Percentiles rank a stretch among this genome's conserved stretches.
Conservation (phyloP, 2,113 vertebrate genomes). For the Mus spicilegus region DNA sequence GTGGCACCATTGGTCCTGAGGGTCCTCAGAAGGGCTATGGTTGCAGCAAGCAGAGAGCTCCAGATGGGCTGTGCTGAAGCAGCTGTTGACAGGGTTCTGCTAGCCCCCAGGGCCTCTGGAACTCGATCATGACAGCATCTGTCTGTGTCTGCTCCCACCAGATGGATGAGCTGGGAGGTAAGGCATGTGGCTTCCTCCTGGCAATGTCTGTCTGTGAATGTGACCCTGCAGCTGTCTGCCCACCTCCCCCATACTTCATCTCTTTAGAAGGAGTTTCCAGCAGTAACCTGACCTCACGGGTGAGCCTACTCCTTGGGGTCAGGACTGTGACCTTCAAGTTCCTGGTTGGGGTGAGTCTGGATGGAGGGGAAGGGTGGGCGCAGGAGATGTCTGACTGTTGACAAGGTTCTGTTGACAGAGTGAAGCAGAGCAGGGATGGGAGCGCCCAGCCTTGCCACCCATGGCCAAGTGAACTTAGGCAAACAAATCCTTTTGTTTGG, state of each 20-base stretch:
- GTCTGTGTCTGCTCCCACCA: neutral
- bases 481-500: neutral
- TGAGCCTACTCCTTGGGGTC: neutral
- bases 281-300: neutral
- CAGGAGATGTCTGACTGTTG: neutral
- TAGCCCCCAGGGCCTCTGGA: neutral
- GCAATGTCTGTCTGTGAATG: slow-evolving; percentile 23
- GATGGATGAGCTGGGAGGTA: neutral
- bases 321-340: neutral
- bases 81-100: neutral
- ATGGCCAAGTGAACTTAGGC: neutral
- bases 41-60: neutral
- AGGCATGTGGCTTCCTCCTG: slow-evolving; percentile 58
- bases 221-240: slow-evolving; percentile 36
- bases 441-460: neutral
- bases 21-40: neutral
- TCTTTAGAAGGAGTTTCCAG: neutral
- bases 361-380: neutral
- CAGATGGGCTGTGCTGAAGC: slow-evolving; percentile 1
- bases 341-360: neutral
- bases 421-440: neutral
- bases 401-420: neutral
- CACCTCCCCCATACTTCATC: neutral
- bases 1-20: neutral
- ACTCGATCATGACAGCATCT: neutral